phyloP scores from a whole-genome alignment of 2,888 invertebrate genomes.

The Hypercompe scribonia region DNA sequence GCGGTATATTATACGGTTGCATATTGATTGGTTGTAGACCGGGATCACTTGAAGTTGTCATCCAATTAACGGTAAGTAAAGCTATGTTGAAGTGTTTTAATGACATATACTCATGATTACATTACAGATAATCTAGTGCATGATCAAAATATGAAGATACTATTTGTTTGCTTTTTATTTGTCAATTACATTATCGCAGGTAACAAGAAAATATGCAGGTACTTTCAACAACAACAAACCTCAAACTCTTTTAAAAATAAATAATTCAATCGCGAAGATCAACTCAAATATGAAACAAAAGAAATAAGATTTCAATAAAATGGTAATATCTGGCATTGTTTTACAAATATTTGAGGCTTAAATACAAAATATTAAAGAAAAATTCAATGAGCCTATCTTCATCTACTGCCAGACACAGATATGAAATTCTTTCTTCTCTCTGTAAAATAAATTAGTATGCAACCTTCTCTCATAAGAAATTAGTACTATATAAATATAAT shows the following conservation, averaged over 20 bases:
- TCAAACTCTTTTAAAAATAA: not conserved
- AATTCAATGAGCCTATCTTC: not conserved
- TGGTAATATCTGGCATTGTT: not conserved
- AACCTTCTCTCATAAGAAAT: not conserved
- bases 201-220: not conserved
- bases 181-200: constrained; percentile 1
- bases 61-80: constrained; percentile 72
- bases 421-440: not conserved
- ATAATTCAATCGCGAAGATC: not conserved
- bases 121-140: constrained; percentile 29
- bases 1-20: constrained; percentile 76
- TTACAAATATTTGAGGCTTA: not conserved
- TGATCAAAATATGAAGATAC: constrained; percentile 13
- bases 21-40: constrained; percentile 80
- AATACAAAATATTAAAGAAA: not conserved
- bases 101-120: constrained; percentile 21
- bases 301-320: not conserved
- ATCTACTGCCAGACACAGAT: not conserved
- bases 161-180: constrained; percentile 4
- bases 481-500: not conserved
- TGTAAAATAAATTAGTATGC: not conserved
- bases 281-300: not conserved
- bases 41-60: constrained; percentile 69
- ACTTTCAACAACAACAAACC: not conserved
- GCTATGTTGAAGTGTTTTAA: constrained; percentile 27